Base-by-base conservation (phyloP, 2,113 vertebrate species). In the Oceanodroma tethys region DNA sequence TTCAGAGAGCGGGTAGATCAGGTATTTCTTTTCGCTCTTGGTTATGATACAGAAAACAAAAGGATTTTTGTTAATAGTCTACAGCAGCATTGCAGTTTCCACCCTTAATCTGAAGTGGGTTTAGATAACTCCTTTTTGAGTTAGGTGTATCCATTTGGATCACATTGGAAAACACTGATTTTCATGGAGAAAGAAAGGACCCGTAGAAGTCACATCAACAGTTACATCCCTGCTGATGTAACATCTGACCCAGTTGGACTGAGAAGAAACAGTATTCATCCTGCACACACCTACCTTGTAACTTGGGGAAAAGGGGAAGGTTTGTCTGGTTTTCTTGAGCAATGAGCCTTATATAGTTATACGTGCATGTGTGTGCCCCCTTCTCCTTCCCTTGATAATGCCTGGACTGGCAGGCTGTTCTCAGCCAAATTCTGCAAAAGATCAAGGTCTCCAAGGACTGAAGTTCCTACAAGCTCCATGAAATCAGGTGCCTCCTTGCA, bases 301-400 rank as follows among this genome's bases (percentile, higher is more conserved):
- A 18, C 30, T 3, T 34, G 32, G 53, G 30, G 53, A 17, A 27
- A 12, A 22, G 20, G 10, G 59, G 18, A 23, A 36, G 25, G 9
- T n/a, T 67, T 47, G 9, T 15, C 34, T 4, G 30, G 13, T 38
- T 45, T 53, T 38, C 40, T 30, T 5, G 13, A 45, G 38, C 38
- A 15, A 18, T 1, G 25, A 83, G 25, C 30, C 14, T 53, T n/a
- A 10, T 14, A 9, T 12, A 29, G 32, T 42, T 42, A 5, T 2
- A 7, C 1, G 3, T 1, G 3, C 15, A 0, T 6, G 12, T 3
- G 8, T 29, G 36, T 26, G 56, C 9, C 45, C 34, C 20, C 21
- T 40, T 55, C n/a, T 68, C 15, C 48, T 63, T 55, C 48, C 17
- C 20, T 22, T 13, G 27, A 2, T 22, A 42, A n/a, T 0, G 4